Evolutionary conservation across 53 echinoderm and acorn worm species (phyloP).

Genomic region (Pentamera pediparva): DNA sequence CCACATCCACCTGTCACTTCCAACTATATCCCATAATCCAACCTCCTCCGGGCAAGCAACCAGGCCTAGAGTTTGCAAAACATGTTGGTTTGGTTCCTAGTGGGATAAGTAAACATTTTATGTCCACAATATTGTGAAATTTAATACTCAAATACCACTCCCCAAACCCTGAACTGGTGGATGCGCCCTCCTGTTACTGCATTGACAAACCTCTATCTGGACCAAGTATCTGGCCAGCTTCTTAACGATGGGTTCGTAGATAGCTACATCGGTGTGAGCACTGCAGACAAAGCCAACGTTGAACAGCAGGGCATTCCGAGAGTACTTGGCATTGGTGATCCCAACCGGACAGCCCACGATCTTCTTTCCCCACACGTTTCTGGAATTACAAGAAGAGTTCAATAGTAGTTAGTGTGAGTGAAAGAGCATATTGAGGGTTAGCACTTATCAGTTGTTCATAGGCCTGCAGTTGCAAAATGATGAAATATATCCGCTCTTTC

Average conservation of each 20-base stretch:
- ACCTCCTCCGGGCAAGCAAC: too few species aligned
- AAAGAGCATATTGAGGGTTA: background rate
- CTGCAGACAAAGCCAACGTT: slow-evolving; percentile 93
- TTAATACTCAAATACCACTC: too few species aligned
- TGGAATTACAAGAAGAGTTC: slow-evolving; percentile 9
- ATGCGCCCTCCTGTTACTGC: too few species aligned
- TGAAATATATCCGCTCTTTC: too few species aligned
- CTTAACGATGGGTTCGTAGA: slow-evolving; percentile 94
- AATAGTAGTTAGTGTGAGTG: background rate
- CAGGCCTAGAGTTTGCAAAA: too few species aligned
- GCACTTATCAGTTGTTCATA: background rate
- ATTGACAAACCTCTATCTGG: slow-evolving; percentile 87
- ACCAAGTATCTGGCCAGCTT: slow-evolving; percentile 87
- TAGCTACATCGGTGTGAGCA: slow-evolving; percentile 48
- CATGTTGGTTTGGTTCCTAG: too few species aligned
- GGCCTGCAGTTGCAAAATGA: too few species aligned
- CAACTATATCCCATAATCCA: too few species aligned
- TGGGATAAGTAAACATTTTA: too few species aligned
- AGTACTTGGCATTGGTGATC: slow-evolving; percentile 89
- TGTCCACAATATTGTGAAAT: too few species aligned
- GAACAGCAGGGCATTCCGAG: slow-evolving; percentile 89
- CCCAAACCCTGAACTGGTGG: too few species aligned
- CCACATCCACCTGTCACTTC: too few species aligned
- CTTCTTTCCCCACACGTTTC: slow-evolving; percentile 82
- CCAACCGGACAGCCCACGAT: slow-evolving; percentile 94